Conservation (phyloP, 2,113 vertebrate genomes). For the Leptosomus discolor region DNA sequence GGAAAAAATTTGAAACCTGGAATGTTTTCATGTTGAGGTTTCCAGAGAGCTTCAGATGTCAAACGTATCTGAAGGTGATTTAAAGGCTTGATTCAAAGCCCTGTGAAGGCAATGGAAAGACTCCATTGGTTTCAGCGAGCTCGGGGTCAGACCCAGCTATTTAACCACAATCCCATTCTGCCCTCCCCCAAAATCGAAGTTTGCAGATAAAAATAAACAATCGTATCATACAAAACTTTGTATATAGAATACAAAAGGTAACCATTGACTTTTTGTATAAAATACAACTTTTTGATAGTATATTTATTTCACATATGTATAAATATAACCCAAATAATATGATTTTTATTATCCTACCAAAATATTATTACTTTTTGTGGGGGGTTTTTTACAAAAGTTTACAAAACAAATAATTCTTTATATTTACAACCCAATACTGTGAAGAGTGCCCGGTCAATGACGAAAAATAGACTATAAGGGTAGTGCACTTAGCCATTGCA, state of each 20-base stretch:
- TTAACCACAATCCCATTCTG: conserved; percentile 56
- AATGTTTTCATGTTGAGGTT: conserved; percentile 77
- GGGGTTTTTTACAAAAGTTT: conserved; percentile 84
- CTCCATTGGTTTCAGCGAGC: conserved; percentile 52
- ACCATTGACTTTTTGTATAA: conserved; percentile 80
- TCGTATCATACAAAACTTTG: conserved; percentile 79
- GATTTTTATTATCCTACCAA: conserved; percentile 82
- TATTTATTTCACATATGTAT: conserved; percentile 86
- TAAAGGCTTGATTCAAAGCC: conserved; percentile 60
- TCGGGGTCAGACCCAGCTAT: conserved; percentile 51
- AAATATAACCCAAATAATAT: conserved; percentile 88
- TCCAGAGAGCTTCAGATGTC: conserved; percentile 63
- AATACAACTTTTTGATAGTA: conserved; percentile 82
- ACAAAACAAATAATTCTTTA: conserved; percentile 81
- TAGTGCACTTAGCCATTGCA: conserved; percentile 58
- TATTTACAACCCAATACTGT: conserved; percentile 79
- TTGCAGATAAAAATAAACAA: conserved; percentile 80
- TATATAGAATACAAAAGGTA: conserved; percentile 85
- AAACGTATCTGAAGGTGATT: conserved; percentile 56
- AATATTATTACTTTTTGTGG: conserved; percentile 73
- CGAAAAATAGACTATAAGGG: conserved; percentile 68
- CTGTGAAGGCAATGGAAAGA: conserved; percentile 55
- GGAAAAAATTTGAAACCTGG: conserved; percentile 68
- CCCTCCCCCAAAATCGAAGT: conserved; percentile 63
- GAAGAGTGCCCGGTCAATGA: conserved; percentile 55